Conservation (phyloP, 2,113 vertebrate species). For the Cynocephalus volans region DNA sequence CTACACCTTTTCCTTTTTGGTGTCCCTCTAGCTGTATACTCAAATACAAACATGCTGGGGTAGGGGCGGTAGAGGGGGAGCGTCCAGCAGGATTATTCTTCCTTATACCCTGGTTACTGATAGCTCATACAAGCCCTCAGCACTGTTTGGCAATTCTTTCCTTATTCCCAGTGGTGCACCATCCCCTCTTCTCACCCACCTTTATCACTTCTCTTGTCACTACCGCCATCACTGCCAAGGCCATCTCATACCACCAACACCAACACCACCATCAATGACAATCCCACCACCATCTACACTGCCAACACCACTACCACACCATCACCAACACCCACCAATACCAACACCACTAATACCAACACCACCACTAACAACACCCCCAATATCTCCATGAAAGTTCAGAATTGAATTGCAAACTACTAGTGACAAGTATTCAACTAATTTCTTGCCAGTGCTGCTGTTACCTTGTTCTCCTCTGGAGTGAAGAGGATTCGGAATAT, state of each 20-base stretch:
- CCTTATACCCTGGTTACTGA: background rate
- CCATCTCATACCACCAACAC: fast-evolving
- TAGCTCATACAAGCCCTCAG: background rate
- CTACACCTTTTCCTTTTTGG: background rate
- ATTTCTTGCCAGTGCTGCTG: fast-evolving
- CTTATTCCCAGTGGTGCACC: background rate
- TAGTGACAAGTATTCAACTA: background rate
- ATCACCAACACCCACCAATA: background rate
- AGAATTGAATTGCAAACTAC: background rate
- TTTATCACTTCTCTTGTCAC: background rate
- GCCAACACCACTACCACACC: background rate
- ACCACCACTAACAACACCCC: background rate
- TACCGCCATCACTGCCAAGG: background rate
- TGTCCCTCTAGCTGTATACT: background rate
- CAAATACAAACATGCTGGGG: background rate
- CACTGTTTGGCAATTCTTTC: background rate
- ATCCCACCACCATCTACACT: background rate
- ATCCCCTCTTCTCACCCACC: background rate
- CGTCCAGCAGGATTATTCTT: background rate
- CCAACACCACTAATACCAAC: background rate
- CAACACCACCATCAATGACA: background rate
- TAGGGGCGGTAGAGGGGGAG: fast-evolving
- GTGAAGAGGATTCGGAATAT: slow-evolving; percentile 92
- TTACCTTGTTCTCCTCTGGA: slow-evolving; percentile 93
- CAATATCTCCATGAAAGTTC: background rate